These are phyloP conservation scores for Tachina grossa DNA, from an alignment of 2,888 invertebrate species.

Conservation along the genomic window DNA sequence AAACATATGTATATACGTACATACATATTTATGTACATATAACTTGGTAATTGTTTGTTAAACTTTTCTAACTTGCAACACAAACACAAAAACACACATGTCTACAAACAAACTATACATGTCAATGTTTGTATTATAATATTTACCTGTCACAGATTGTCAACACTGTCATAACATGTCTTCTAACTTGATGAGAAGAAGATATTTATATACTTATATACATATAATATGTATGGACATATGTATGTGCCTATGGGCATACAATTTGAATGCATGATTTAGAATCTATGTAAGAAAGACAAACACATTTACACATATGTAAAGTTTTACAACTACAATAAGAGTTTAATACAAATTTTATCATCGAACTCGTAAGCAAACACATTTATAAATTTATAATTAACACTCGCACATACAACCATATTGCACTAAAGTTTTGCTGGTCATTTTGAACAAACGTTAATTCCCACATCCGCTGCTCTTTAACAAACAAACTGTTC, in stretches of 20 bases:
- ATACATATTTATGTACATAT: not conserved
- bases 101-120: not conserved
- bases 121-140: conserved; percentile 49
- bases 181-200: conserved; percentile 21
- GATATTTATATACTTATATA: too few species aligned
- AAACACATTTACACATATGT: conserved; percentile 23
- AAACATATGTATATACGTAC: not conserved
- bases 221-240: not conserved
- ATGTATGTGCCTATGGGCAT: not conserved
- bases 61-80: conserved; percentile 44
- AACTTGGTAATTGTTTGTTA: conserved; percentile 35
- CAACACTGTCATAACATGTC: conserved; percentile 70
- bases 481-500: conserved; percentile 32
- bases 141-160: conserved; percentile 70
- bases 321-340: conserved; percentile 20
- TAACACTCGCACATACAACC: not conserved
- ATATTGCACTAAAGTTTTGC: conserved; percentile 37
- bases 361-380: not conserved
- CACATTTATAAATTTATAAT: conserved; percentile 31
- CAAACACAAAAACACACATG: not conserved
- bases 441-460: conserved; percentile 36
- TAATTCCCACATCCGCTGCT: conserved; percentile 63
- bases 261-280: conserved; percentile 18
- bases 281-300: not conserved
- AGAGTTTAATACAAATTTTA: conserved; percentile 18